Base-by-base conservation (phyloP, 2,888 invertebrate genomes). In the Calameuta pallipes region DNA sequence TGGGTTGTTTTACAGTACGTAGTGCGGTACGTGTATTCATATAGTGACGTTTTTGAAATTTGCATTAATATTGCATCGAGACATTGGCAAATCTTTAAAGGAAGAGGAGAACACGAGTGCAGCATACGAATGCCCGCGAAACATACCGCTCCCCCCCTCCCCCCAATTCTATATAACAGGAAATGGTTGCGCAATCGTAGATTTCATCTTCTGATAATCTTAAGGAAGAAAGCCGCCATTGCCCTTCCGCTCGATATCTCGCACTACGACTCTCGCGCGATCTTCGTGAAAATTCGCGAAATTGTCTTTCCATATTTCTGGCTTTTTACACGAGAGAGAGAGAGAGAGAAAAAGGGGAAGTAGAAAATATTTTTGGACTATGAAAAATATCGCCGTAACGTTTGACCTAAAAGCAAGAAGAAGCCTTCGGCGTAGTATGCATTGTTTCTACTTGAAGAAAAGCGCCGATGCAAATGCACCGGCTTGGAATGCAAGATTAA, bases 31-130 rank as follows among this genome's bases (percentile, higher is more conserved):
- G 23, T 23, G 6, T 56, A 56, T 23, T 56, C 23, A 23, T 56
- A 23, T 56, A 15, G 71, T 33, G 71, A 33, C 71, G n/a, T n/a
- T 36, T n/a, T 74, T 30, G 56, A 80, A 80, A 83, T 83, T 83
- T 81, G 82, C 83, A 83, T 83, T 76, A 82, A 81, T 78, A 82
- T 81, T 82, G 82, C 82, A 80, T 76, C 76, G 79, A 71, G 73
- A 71, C 74, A 77, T 77, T 56, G 56, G 56, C 56, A 56, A 15
- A 56, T 23, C 56, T 23, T 56, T 56, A 56, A 56, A 23, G 56
- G 56, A 56, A 56, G 6, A 56, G 23, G 23, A 56, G 56, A 56
- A 56, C 23, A 9, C 56, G 56, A 9, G 23, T 23, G 9, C 23
- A 23, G 56, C 56, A 56, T 56, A 56, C 15, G 56, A 56, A 56